A percentile compares a stretch with the other conserved stretches of the same genome.
Evolutionary conservation across 1,140 invertebrate species (phyloP).

Genomic region (Zaprionus davidi): DNA sequence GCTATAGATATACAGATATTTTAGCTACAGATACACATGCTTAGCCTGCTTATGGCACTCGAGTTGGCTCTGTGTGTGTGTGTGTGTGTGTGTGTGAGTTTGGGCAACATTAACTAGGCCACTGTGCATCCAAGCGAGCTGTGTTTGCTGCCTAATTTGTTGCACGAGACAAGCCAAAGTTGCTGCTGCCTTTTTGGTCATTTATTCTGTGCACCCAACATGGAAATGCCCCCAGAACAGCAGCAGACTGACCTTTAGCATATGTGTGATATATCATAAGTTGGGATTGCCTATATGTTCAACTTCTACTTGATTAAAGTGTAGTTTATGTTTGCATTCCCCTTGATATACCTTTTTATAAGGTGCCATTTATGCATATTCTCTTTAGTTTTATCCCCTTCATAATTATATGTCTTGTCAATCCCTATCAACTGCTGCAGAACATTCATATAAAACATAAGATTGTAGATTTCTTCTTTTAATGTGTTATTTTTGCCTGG

Average conservation of each 20-base stretch:
- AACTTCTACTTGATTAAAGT: neutral
- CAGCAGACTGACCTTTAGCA: neutral
- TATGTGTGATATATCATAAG: neutral
- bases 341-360: no score
- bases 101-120: constrained; percentile 70
- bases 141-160: constrained; percentile 38
- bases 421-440: no score
- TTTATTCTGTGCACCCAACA: neutral
- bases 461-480: no score
- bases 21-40: constrained; percentile 56
- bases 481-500: no score
- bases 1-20: neutral
- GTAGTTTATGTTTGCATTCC: neutral
- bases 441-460: no score
- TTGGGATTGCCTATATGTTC: neutral
- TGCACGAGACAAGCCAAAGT: constrained; percentile 8
- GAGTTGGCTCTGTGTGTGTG: constrained; percentile 1
- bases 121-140: constrained; percentile 61
- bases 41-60: constrained; percentile 60
- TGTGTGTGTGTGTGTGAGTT: constrained; percentile 32
- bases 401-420: no score
- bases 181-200: neutral
- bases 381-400: no score
- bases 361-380: no score
- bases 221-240: neutral